Conservation (phyloP, 2,113 vertebrate genomes). For the Sinocyclocheilus anophthalmus region DNA sequence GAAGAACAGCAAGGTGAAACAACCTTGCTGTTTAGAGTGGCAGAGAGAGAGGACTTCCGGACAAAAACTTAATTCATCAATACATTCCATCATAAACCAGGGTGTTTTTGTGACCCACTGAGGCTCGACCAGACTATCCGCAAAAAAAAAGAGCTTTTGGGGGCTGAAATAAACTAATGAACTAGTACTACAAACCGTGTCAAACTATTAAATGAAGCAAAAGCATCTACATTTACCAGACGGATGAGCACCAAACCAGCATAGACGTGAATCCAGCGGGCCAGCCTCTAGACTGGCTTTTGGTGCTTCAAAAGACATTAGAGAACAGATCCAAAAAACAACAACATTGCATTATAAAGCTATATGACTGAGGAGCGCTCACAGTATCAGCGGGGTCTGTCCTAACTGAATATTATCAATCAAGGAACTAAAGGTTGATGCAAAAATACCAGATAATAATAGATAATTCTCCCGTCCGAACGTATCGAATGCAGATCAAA, state of each 20-base stretch:
- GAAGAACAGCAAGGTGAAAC: too few species aligned
- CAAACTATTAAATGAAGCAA: conserved; percentile 29
- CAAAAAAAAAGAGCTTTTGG: not conserved
- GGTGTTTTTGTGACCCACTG: not conserved
- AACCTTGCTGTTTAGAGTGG: not conserved
- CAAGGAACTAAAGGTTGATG: conserved; percentile 80
- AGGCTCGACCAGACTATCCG: not conserved
- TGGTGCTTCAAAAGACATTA: conserved; percentile 64
- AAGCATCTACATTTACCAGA: not conserved
- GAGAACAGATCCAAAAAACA: conserved; percentile 77
- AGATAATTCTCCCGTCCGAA: conserved; percentile 72
- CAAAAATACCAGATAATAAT: conserved; percentile 84
- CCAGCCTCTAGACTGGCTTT: conserved; percentile 44
- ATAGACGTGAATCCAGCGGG: too few species aligned
- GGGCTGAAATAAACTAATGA: not conserved
- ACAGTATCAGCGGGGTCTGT: conserved; percentile 87
- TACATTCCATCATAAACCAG: conserved; percentile 38
- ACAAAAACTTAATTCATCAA: not conserved
- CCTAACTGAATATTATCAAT: conserved; percentile 80
- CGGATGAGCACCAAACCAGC: too few species aligned
- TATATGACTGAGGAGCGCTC: conserved; percentile 82
- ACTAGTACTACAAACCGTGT: conserved; percentile 9
- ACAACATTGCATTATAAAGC: conserved; percentile 77
- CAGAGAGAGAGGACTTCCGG: not conserved
- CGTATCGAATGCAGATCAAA: conserved; percentile 79